phyloP scores from a whole-genome alignment of 2,113 vertebrate genomes.

The Myiozetetes cayanensis region DNA sequence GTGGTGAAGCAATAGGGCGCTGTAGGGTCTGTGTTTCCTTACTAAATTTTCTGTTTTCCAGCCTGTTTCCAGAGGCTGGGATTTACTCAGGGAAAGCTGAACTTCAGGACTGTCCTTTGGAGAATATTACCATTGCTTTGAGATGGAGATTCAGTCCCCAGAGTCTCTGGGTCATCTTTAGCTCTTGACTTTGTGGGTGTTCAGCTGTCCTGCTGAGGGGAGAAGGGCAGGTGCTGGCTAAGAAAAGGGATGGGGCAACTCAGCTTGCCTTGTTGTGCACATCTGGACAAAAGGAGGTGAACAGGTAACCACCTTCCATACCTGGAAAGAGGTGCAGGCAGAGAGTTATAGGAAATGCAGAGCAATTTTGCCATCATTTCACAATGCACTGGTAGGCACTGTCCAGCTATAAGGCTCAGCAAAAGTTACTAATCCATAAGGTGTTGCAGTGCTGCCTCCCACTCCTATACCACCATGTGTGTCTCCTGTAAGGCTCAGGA shows the following conservation, averaged over 20 bases:
- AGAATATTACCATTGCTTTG: neutral
- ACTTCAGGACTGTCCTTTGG: neutral
- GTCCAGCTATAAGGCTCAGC: neutral
- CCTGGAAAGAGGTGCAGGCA: neutral
- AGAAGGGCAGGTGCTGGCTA: neutral
- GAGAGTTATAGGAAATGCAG: neutral
- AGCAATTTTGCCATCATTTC: neutral
- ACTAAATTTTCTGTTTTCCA: neutral
- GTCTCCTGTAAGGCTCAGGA: neutral
- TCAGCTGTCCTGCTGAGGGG: neutral
- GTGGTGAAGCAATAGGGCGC: neutral
- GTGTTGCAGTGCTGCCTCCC: neutral
- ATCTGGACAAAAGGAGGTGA: neutral
- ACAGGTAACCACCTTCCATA: neutral
- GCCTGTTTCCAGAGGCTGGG: neutral
- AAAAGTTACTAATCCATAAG: neutral
- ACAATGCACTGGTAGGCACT: neutral
- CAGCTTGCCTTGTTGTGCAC: neutral
- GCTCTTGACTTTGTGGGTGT: neutral
- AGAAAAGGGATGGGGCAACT: neutral
- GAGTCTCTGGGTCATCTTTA: neutral
- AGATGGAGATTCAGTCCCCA: neutral
- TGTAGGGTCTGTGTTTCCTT: neutral
- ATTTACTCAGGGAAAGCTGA: neutral
- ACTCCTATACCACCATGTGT: accelerated